A percentile compares a stretch with the other conserved stretches of the same genome.
These are phyloP conservation scores for Planococcus citri DNA, from an alignment of 1,140 invertebrate genomes.

Conservation along the genomic window DNA sequence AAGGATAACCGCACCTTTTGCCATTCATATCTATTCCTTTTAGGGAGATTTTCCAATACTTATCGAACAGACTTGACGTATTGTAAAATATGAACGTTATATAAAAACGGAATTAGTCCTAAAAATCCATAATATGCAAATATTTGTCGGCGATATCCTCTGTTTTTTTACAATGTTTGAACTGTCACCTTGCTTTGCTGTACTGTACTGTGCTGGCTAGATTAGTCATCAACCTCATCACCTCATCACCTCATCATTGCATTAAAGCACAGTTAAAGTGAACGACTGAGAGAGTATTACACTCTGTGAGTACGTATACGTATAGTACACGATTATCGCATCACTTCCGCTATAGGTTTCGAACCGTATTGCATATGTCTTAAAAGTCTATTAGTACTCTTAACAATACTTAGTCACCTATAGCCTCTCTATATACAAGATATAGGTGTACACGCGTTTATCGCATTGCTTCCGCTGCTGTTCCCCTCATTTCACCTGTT, in stretches of 20 bases:
- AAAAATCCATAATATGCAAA: too few relatives aligned
- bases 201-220: too few relatives aligned
- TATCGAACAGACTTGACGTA: too few relatives aligned
- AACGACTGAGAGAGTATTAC: neutral
- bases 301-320: neutral
- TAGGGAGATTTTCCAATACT: too few relatives aligned
- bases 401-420: neutral
- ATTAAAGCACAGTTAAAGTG: neutral
- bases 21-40: too few relatives aligned
- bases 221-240: neutral
- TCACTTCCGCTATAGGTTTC: constrained; percentile 2
- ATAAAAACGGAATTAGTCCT: too few relatives aligned
- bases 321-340: neutral
- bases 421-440: neutral
- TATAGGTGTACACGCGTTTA: constrained; percentile 6
- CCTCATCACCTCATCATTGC: too few relatives aligned
- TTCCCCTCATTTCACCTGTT: constrained; percentile 1
- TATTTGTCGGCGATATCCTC: too few relatives aligned
- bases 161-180: too few relatives aligned
- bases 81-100: too few relatives aligned
- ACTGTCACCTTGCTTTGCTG: neutral
- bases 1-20: too few relatives aligned
- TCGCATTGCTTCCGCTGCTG: neutral
- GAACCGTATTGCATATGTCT: constrained; percentile 1
- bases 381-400: neutral